These are phyloP conservation scores for Zalophus californianus DNA, from an alignment of 2,797 vertebrate species.

Conservation along the genomic window DNA sequence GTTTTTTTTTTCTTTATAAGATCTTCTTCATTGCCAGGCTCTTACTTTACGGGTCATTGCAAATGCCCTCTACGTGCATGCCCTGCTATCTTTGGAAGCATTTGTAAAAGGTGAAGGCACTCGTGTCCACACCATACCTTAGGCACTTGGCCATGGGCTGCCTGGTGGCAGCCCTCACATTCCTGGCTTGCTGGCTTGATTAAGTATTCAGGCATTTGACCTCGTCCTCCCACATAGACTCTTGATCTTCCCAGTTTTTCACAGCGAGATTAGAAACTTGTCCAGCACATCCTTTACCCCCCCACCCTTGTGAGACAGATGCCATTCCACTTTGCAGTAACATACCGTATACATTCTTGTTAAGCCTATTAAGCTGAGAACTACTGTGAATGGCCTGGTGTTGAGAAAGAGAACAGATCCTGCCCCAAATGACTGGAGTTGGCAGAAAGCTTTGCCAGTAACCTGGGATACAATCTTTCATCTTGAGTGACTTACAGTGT, in stretches of 20 bases:
- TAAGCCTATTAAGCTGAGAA: not conserved
- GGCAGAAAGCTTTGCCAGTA: not conserved
- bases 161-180: not conserved
- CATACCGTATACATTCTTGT: accelerated
- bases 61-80: not conserved
- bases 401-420: not conserved
- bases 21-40: not conserved
- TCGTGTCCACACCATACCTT: not conserved
- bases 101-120: not conserved
- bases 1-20: not conserved
- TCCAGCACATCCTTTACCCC: not conserved
- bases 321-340: not conserved
- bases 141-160: not conserved
- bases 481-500: not conserved
- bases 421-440: not conserved
- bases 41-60: not conserved
- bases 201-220: not conserved
- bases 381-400: not conserved
- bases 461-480: not conserved
- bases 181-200: not conserved
- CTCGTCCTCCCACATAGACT: not conserved
- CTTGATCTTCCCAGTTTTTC: not conserved
- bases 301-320: not conserved
- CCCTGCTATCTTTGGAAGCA: not conserved
- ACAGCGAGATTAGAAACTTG: not conserved